Percentiles rank a stretch among this genome's conserved stretches.
Evolutionary conservation across 2,113 vertebrate species (phyloP).

Genomic region (Phylloscopus whistleri): DNA sequence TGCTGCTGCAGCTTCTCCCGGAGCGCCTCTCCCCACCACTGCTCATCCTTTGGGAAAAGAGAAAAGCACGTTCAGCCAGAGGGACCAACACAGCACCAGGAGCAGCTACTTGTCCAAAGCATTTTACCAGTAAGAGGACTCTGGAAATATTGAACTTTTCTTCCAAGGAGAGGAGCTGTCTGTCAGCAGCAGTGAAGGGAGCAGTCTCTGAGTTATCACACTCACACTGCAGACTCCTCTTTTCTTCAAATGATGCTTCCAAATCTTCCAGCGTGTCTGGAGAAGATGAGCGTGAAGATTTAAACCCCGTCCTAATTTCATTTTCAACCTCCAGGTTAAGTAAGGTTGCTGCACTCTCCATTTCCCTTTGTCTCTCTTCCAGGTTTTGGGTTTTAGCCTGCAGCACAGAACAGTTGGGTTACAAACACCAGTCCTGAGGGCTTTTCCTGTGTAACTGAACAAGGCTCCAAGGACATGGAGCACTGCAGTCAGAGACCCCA

Average conservation of each 20-base stretch:
- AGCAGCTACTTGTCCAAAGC: not conserved
- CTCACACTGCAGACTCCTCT: not conserved
- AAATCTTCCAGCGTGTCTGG: not conserved
- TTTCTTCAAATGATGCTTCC: constrained; percentile 25
- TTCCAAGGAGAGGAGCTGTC: not conserved
- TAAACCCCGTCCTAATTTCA: constrained; percentile 68
- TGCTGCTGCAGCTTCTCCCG: constrained; percentile 78
- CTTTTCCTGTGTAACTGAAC: not conserved
- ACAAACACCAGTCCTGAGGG: not conserved
- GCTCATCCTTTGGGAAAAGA: constrained; percentile 73
- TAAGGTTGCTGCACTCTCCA: constrained; percentile 58
- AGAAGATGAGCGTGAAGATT: constrained; percentile 50
- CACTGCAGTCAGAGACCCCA: not conserved
- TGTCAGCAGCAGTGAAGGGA: constrained; percentile 27
- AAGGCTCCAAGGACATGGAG: too few species aligned
- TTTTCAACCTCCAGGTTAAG: constrained; percentile 76
- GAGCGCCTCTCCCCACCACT: constrained; percentile 78
- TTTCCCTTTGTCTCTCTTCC: constrained; percentile 69
- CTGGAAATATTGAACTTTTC: constrained; percentile 64
- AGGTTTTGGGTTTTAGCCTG: constrained; percentile 70
- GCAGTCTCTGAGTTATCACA: constrained; percentile 47
- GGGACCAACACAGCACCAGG: fast-evolving
- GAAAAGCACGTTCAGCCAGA: not conserved
- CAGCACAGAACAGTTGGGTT: not conserved
- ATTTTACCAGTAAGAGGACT: constrained; percentile 64